phyloP scores from a whole-genome alignment of 2,113 vertebrate species.

The Leptodactylus fuscus region DNA sequence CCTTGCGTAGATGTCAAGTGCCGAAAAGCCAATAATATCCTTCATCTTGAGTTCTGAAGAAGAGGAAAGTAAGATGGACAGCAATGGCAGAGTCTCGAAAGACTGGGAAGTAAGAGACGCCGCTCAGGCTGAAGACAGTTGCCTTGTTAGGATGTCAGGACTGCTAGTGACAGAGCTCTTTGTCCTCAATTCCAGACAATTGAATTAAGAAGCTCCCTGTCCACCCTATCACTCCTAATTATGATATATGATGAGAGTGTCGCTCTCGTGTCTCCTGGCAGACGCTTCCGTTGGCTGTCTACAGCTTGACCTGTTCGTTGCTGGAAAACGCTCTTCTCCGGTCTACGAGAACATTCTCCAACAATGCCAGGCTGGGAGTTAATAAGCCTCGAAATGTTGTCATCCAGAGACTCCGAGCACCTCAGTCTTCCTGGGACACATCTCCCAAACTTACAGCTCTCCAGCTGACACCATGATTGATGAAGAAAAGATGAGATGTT shows the following conservation, averaged over 20 bases:
- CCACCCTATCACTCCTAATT: conserved; percentile 56
- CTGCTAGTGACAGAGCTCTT: conserved; percentile 43
- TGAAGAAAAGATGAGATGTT: neutral
- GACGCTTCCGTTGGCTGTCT: conserved; percentile 15
- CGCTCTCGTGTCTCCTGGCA: conserved; percentile 17
- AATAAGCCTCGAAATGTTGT: neutral
- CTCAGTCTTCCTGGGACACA: conserved; percentile 21
- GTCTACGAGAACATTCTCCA: neutral
- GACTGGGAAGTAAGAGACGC: neutral
- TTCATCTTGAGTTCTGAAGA: neutral
- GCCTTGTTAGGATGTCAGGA: conserved; percentile 48
- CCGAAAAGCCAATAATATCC: neutral
- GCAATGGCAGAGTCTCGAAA: neutral
- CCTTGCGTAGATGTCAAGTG: neutral
- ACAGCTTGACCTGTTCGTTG: conserved; percentile 23
- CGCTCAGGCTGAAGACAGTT: conserved; percentile 3
- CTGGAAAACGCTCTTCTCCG: neutral
- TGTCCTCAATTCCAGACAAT: conserved; percentile 58
- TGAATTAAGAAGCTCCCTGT: conserved; percentile 55
- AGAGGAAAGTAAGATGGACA: neutral
- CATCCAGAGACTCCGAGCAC: neutral
- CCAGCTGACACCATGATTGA: neutral
- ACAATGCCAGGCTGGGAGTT: neutral
- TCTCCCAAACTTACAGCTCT: neutral
- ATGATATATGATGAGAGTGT: conserved; percentile 54